Evolutionary conservation across 2,797 vertebrate species (phyloP), one percentile per base, ranked within the genome.

Genomic region (Microcaecilia unicolor): DNA sequence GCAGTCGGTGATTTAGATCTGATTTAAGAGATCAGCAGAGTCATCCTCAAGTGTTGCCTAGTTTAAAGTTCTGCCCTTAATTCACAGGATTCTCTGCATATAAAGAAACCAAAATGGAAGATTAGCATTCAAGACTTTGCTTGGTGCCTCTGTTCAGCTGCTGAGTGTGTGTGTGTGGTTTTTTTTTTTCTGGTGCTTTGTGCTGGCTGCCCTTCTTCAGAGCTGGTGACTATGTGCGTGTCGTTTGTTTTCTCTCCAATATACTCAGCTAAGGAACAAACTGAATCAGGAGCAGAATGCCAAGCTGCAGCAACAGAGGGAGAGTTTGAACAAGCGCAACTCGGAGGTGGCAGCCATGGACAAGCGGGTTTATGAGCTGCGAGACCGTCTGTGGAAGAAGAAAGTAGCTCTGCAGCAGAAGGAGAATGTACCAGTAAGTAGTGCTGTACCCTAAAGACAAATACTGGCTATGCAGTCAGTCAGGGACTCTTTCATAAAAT

Each of bases 321-420:
- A 93, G 43, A 84, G 76, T 47, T 81, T 98, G 67, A 92, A 84
- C 64, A 89, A 88, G 64, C 88, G 84, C 51, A 93, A 90, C 61
- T 80, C 83, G 34, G 93, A 96, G 70, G 89, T 91, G 62, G 86
- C 74, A 0, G 55, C 83, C 18, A 92, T 94, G 92, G 93, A 96
- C 51, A 88, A 83, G 29, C 85, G 93, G 10, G 86, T 98, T 37
- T 78, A 67, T n/a, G 92, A 97, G 80, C 86, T 97, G 31, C 74
- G 91, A 1, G 86, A 88, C 55, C 76, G 92, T 7, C 86, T 98
- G 16, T 88, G 89, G 90, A 96, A 91, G 84, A 98, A 97, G 78
- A 98, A 94, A 64, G 89, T 85, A 1, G 89, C 88, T 0, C 76
- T 96, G 48, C 90, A 93, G 55, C 91, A 92, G 42, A 93, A 91